phyloP scores from a whole-genome alignment of 2,113 vertebrate genomes.

The Hydrolagus affinis region DNA sequence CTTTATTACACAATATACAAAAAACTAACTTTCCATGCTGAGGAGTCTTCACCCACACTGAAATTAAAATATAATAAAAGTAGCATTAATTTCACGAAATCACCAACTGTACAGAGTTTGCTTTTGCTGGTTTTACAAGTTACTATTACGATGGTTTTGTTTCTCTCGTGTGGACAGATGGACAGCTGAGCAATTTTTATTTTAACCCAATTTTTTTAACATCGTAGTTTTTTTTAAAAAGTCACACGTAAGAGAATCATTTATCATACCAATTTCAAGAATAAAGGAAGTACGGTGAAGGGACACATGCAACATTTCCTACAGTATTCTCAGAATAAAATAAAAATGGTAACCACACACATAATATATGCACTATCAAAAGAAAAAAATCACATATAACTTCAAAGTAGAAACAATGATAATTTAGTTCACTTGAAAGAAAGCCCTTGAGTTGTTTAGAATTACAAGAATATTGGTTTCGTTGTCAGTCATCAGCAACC shows the following conservation, averaged over 20 bases:
- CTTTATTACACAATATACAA: not conserved
- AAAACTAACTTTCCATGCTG: not conserved
- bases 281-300: slow-evolving; percentile 18
- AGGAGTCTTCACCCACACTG: not conserved
- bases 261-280: not conserved
- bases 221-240: not conserved
- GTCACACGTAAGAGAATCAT: not conserved
- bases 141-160: too few species aligned
- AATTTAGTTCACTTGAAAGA: not conserved
- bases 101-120: not conserved
- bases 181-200: too few species aligned
- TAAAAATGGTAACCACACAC: slow-evolving; percentile 30
- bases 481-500: slow-evolving; percentile 24
- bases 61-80: not conserved
- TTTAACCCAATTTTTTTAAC: too few species aligned
- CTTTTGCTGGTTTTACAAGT: not conserved
- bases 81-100: not conserved
- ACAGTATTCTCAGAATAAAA: not conserved
- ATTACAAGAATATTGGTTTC: not conserved
- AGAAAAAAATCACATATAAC: slow-evolving; percentile 11
- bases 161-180: too few species aligned
- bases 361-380: slow-evolving; percentile 14
- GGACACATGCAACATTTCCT: slow-evolving; percentile 5
- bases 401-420: not conserved
- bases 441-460: not conserved